Conservation (phyloP, 2,797 vertebrate species). For the Alcedo atthis region DNA sequence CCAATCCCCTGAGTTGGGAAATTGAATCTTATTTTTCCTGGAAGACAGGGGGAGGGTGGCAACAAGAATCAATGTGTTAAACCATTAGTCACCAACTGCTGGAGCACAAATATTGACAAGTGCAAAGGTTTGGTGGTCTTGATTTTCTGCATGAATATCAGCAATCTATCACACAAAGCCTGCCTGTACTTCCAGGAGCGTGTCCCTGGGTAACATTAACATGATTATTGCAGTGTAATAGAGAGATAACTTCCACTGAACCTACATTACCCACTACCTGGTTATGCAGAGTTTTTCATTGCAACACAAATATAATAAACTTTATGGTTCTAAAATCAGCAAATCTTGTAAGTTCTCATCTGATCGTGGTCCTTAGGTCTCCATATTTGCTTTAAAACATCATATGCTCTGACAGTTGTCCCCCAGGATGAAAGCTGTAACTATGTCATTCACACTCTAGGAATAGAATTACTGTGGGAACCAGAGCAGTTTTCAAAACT, state of each 20-base stretch:
- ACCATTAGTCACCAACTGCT: slow-evolving; percentile 41
- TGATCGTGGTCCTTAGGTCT: not conserved
- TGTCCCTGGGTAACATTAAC: not conserved
- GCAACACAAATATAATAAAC: not conserved
- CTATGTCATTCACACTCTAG: not conserved
- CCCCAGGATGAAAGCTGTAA: not conserved
- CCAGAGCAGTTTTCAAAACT: not conserved
- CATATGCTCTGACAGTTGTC: not conserved
- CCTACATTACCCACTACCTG: not conserved
- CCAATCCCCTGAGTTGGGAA: slow-evolving; percentile 20
- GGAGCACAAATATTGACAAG: slow-evolving; percentile 70
- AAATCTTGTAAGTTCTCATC: not conserved
- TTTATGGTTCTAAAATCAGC: not conserved
- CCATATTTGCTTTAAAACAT: not conserved
- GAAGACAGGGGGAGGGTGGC: slow-evolving; percentile 47
- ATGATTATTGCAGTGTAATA: not conserved
- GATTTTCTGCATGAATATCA: slow-evolving; percentile 46
- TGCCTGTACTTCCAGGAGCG: slow-evolving; percentile 15
- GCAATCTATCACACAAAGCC: slow-evolving; percentile 1
- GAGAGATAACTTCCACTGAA: not conserved
- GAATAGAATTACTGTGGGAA: slow-evolving; percentile 25
- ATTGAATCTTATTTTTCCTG: slow-evolving; percentile 54
- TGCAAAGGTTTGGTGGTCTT: slow-evolving; percentile 65
- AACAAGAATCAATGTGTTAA: slow-evolving; percentile 53
- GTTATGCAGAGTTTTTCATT: not conserved